These are phyloP conservation scores for Trachops cirrhosus DNA, from an alignment of 2,797 vertebrate genomes.

Conservation along the genomic window DNA sequence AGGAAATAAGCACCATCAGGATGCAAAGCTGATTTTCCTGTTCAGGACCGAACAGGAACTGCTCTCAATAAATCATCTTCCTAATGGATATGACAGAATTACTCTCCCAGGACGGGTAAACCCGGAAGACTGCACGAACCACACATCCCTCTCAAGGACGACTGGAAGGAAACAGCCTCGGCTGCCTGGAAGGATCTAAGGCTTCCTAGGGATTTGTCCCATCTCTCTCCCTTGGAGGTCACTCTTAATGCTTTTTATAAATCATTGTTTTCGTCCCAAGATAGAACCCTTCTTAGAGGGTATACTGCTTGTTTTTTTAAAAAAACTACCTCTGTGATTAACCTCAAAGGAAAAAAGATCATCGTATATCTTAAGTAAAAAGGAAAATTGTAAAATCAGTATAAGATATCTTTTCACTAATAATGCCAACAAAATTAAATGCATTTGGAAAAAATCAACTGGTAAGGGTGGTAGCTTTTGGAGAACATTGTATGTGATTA, in stretches of 20 bases:
- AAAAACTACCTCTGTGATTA: not conserved
- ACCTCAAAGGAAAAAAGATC: not conserved
- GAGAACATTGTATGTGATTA: not conserved
- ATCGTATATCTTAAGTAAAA: not conserved
- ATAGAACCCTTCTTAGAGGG: not conserved
- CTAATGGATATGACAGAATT: constrained; percentile 83
- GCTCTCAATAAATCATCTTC: constrained; percentile 78
- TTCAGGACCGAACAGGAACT: constrained; percentile 75
- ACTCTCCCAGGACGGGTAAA: constrained; percentile 68
- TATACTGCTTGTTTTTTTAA: not conserved
- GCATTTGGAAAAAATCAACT: not conserved
- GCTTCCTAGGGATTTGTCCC: not conserved
- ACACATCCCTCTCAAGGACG: constrained; percentile 60
- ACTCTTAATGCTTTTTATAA: not conserved
- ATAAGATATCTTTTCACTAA: not conserved
- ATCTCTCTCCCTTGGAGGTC: not conserved
- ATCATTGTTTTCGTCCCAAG: not conserved
- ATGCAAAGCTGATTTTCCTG: constrained; percentile 73
- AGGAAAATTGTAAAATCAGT: not conserved
- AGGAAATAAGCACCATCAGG: constrained; percentile 59
- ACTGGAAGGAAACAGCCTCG: constrained; percentile 79
- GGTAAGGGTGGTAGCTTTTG: not conserved
- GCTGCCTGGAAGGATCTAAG: constrained; percentile 28
- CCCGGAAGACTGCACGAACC: constrained; percentile 6
- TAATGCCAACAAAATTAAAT: constrained; percentile 12